Base-by-base conservation (phyloP, 2,888 invertebrate genomes). In the Bellardia bayeri region DNA sequence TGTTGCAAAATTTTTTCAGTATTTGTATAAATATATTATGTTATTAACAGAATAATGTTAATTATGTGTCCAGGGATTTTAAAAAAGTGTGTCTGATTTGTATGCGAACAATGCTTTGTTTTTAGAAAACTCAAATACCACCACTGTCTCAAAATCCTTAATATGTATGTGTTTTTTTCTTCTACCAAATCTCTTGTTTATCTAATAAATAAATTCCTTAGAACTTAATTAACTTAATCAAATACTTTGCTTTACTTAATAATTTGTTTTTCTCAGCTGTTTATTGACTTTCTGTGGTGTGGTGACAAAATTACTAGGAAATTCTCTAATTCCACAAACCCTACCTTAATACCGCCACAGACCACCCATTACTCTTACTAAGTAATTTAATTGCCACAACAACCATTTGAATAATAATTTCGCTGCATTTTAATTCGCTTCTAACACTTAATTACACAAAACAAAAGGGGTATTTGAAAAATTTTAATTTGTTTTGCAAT, bases 351-450 rank as follows among this genome's bases (percentile, higher is more conserved):
- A 45, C 58, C 45, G 14, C 1, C 23, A 61, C 16, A 16, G 84
- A 85, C 84, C 79, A 68, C 68, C 74, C 79, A 85, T 79, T 74
- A 68, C 5, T 16, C 40, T 61, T 79, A 80, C 74, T 79, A 40
- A 75, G 63, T 74, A 74, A 66, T 89, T 91, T 91, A 90, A 91
- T 90, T 91, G 89, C 89, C 82, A 88, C 90, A 90, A 89, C 90
- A 78, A 84, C 64, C 69, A 78, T 75, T 61, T 86, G 88, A 71
- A 85, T 85, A 68, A 63, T 49, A 85, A 75, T 49, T 78, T 78
- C 14, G 33, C 56, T 71, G 64, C 56, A 71, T 85, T 63, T 61
- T 16, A 64, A 78, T 58, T 66, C 30, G 37, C 58, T 61, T 69
- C 74, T 49, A 79, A 79, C 79, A 84, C 72, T 79, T 80, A 80